Evolutionary conservation across 2,113 vertebrate genomes (phyloP), one percentile per base, ranked within the genome.

Genomic region (Telmatochromis sp.): DNA sequence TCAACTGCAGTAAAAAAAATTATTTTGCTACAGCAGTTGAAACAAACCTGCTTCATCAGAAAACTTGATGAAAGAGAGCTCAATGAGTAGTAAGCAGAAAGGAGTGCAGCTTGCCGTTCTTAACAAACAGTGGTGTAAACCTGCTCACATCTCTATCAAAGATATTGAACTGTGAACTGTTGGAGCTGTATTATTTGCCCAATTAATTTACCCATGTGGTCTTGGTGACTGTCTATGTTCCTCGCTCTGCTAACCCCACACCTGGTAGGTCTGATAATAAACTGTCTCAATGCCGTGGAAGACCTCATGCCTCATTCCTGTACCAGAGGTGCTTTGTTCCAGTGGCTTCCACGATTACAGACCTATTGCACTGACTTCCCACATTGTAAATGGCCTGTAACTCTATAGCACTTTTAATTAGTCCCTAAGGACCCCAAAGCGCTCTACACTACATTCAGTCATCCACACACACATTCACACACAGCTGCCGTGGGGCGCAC

Each of bases 221-320:
- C 13, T 28, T 58, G 55, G 55, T 58, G 55, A 28, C 55, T 58
- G 55, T 2, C 23, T 28, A 57, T 28, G 55, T 58, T 58, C 55
- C 57, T 9, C 7, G 8, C 14, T 17, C 57, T 58, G 14, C 14
- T 58, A 31, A 31, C 57, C 57, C 57, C 57, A 60, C 14, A 31
- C 14, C 57, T 17, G 26, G 57, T 17, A 60, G 57, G 1, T 31
- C 57, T 1, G 26, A 60, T 60, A 0, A 17, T 58, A 58, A 31
- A 28, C 55, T 58, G 55, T 28, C 23, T 0, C 55, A 28, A 28
- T 58, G 13, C 13, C 13, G 3, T 58, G 55, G 55, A 58, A 58
- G 23, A 28, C 7, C 0, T 58, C 23, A 58, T 58, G 55, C 26
- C 14, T 1, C 55, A 15, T 31, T 15, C 13, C 3, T 58, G 55